Evolutionary conservation across 1,140 invertebrate genomes (phyloP).

Genomic region (Drosophila saltans): DNA sequence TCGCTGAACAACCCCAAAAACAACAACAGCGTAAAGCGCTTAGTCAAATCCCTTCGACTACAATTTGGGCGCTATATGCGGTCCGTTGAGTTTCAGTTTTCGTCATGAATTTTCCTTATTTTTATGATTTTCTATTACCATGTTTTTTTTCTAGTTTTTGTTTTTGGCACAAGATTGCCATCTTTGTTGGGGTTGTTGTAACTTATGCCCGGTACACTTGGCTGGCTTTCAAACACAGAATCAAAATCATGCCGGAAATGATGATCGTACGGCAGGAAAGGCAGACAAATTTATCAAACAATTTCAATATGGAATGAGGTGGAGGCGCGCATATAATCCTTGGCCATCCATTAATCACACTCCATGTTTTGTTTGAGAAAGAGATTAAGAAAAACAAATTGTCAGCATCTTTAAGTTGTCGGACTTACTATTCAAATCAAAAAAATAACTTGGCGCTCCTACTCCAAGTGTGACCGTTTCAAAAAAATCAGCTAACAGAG

Average conservation of each 20-base stretch:
- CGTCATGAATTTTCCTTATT: constrained; percentile 76
- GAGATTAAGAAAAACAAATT: constrained; percentile 8
- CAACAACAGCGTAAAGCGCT: constrained; percentile 48
- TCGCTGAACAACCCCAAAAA: constrained; percentile 51
- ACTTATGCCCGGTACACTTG: constrained; percentile 31
- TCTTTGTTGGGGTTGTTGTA: constrained; percentile 49
- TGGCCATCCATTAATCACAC: constrained; percentile 60
- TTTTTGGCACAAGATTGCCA: constrained; percentile 57
- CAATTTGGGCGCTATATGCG: constrained; percentile 65
- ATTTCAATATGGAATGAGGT: constrained; percentile 18
- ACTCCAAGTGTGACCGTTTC: constrained; percentile 24
- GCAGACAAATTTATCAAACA: constrained; percentile 78
- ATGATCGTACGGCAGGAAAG: constrained; percentile 74
- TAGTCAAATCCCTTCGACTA: constrained; percentile 38
- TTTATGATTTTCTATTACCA: constrained; percentile 76
- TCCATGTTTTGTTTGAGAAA: constrained; percentile 7
- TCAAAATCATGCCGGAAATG: constrained; percentile 66
- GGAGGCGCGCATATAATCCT: constrained; percentile 38
- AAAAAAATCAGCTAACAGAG: neutral
- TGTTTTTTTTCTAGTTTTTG: constrained; percentile 70
- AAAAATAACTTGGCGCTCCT: constrained; percentile 49
- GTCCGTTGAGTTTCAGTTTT: constrained; percentile 66
- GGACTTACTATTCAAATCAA: constrained; percentile 9
- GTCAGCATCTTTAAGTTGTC: constrained; percentile 15
- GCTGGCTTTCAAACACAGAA: constrained; percentile 33